Percentiles rank a stretch among this genome's conserved stretches.
Conservation (phyloP, 1,140 invertebrate genomes). For the Neodiprion virginianus region DNA sequence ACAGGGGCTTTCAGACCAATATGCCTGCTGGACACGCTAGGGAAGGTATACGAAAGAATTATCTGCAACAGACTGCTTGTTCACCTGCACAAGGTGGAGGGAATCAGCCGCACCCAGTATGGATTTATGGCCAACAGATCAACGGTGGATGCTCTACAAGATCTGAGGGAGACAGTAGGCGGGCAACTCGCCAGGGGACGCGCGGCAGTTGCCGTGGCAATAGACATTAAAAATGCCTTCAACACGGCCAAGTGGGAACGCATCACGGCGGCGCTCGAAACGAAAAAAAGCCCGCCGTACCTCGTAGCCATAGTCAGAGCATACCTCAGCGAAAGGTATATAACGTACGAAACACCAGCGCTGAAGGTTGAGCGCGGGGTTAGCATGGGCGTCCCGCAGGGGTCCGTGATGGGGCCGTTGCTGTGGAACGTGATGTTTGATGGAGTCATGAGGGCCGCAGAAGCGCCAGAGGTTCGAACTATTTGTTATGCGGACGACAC, state of each 20-base stretch:
- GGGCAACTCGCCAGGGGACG: background rate
- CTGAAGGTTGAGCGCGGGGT: slow-evolving; percentile 23
- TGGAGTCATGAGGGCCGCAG: slow-evolving; percentile 38
- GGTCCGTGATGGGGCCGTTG: slow-evolving; percentile 47
- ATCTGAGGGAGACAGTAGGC: slow-evolving; percentile 21
- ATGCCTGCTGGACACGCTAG: slow-evolving; percentile 33
- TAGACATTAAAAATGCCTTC: slow-evolving; percentile 28
- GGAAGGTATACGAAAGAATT: slow-evolving; percentile 35
- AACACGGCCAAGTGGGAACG: slow-evolving; percentile 21
- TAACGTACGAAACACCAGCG: background rate
- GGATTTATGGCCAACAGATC: slow-evolving; percentile 42
- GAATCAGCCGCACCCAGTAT: slow-evolving; percentile 37
- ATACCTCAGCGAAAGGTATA: slow-evolving; percentile 26
- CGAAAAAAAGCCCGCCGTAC: slow-evolving; percentile 23
- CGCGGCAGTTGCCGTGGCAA: background rate
- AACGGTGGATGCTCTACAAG: slow-evolving; percentile 43
- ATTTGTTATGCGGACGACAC: slow-evolving; percentile 47
- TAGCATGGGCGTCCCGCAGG: slow-evolving; percentile 51
- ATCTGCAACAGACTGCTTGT: slow-evolving; percentile 27
- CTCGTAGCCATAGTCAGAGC: slow-evolving; percentile 24
- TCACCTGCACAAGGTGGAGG: slow-evolving; percentile 18
- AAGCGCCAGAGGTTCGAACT: slow-evolving; percentile 25
- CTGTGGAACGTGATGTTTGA: slow-evolving; percentile 53
- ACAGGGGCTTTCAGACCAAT: slow-evolving; percentile 32
- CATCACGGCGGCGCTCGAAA: slow-evolving; percentile 28